phyloP scores from a whole-genome alignment of 2,113 vertebrate species.

The Hassar affinis region DNA sequence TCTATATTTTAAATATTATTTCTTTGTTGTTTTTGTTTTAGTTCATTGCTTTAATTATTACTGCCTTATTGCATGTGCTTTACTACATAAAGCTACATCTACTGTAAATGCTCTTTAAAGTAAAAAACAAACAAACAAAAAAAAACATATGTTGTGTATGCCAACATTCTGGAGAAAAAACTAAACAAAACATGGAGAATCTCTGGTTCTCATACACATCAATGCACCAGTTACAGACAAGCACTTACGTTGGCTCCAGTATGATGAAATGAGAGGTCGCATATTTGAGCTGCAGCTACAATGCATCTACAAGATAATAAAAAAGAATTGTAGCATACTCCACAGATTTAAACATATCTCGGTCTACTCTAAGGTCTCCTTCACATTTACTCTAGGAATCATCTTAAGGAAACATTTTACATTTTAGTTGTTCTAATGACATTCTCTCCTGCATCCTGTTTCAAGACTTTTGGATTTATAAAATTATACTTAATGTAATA shows the following conservation, averaged over 20 bases:
- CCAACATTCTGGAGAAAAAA: neutral
- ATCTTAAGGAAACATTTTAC: neutral
- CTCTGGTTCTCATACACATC: neutral
- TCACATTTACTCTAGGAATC: neutral
- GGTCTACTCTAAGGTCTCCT: neutral
- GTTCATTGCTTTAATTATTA: neutral
- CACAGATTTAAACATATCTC: neutral
- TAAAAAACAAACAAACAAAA: neutral
- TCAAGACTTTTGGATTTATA: neutral
- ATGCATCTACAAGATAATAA: constrained; percentile 67
- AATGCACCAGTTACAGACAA: neutral
- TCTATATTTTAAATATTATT: neutral
- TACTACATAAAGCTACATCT: neutral
- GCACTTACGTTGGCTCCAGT: constrained; percentile 73
- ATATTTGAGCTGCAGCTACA: constrained; percentile 63
- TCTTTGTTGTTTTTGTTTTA: neutral
- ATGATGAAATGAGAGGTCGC: constrained; percentile 60
- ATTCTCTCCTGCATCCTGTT: neutral
- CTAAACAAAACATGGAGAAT: neutral
- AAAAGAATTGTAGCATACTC: neutral
- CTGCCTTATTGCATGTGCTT: neutral
- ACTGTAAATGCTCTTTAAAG: neutral
- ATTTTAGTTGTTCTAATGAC: neutral
- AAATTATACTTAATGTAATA: neutral
- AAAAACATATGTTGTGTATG: neutral